Conservation (phyloP, 2,797 vertebrate genomes). For the Cephalopachus bancanus region DNA sequence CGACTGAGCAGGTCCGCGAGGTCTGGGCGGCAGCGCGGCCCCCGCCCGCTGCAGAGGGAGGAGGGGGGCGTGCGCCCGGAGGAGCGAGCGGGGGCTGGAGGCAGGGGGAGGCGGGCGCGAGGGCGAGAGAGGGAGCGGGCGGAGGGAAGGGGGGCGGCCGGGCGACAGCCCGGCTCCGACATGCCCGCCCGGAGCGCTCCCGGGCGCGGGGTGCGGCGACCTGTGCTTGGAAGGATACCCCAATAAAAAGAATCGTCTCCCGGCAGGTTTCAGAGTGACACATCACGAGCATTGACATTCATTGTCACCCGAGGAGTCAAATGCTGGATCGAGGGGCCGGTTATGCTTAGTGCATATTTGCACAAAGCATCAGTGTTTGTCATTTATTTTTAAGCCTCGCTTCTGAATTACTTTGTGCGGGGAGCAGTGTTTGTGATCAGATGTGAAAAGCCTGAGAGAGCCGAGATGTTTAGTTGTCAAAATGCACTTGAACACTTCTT, state of each 20-base stretch:
- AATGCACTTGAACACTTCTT: conserved; percentile 15
- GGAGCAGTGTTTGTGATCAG: background rate
- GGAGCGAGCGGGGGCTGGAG: background rate
- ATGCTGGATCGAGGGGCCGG: conserved; percentile 1
- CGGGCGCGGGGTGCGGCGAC: conserved; percentile 59
- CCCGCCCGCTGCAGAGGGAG: conserved; percentile 88
- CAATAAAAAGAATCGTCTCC: conserved; percentile 77
- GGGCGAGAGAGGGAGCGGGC: conserved; percentile 43
- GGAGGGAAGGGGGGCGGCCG: background rate
- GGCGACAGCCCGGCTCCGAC: background rate
- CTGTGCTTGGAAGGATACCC: conserved; percentile 54
- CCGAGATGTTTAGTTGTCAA: background rate
- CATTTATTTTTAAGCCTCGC: background rate
- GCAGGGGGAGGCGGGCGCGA: background rate
- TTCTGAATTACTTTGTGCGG: conserved; percentile 53
- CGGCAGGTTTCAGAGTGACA: conserved; percentile 72
- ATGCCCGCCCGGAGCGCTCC: conserved; percentile 17
- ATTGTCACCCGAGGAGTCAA: conserved; percentile 65
- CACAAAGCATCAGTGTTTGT: conserved; percentile 59
- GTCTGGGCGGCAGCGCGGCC: conserved; percentile 89
- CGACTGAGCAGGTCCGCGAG: conserved; percentile 89
- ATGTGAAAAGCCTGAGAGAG: background rate
- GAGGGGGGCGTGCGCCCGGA: conserved; percentile 63
- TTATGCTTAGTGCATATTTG: conserved; percentile 40
- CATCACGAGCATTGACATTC: conserved; percentile 74